Conservation (phyloP, 1,140 invertebrate genomes). For the Melanaphis sacchari region DNA sequence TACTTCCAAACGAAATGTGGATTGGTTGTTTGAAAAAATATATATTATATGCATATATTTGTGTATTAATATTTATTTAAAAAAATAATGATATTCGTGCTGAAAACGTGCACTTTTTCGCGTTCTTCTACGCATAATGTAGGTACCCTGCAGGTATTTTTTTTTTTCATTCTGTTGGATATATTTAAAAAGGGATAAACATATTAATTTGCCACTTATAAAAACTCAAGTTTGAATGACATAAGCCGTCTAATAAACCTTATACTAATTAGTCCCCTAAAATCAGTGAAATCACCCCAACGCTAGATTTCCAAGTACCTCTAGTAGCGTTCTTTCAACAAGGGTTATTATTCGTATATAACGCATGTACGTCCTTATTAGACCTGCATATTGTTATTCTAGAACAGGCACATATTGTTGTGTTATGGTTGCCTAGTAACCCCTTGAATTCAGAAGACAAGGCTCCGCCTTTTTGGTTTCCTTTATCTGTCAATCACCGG, state of each 20-base stretch:
- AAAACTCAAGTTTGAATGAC: conserved; percentile 44
- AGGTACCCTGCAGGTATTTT: not conserved
- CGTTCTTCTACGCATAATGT: not conserved
- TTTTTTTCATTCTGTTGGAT: not conserved
- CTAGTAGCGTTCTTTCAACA: conserved; percentile 50
- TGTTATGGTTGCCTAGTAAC: conserved; percentile 55
- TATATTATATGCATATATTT: not conserved
- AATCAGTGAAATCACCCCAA: conserved; percentile 40
- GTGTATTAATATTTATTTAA: not conserved
- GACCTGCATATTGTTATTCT: conserved; percentile 51
- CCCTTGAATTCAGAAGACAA: conserved; percentile 55
- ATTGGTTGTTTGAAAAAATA: not conserved
- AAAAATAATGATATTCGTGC: not conserved
- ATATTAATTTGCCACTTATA: conserved; percentile 49
- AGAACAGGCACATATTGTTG: conserved; percentile 52
- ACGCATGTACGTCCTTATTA: conserved; percentile 40
- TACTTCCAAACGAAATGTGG: not conserved
- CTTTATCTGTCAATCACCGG: conserved; percentile 57
- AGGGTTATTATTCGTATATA: conserved; percentile 52
- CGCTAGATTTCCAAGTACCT: conserved; percentile 46
- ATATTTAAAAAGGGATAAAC: conserved; percentile 24
- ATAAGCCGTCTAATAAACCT: conserved; percentile 50
- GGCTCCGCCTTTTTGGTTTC: conserved; percentile 55
- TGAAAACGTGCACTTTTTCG: not conserved
- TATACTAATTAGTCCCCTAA: conserved; percentile 52